Conservation (phyloP, 2,113 vertebrate species). For the Triplophysa siluroides region DNA sequence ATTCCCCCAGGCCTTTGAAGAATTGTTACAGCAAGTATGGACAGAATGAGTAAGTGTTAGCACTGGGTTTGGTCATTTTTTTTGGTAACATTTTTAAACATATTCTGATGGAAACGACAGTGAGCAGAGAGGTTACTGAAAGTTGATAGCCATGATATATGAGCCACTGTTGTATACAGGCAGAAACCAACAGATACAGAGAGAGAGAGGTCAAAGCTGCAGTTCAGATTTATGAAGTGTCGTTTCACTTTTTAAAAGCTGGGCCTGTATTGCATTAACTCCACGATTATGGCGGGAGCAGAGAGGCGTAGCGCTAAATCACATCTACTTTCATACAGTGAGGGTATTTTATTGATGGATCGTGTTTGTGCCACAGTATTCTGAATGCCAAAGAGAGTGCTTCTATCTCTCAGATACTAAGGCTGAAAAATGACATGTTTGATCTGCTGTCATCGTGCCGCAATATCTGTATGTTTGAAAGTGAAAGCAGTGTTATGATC, state of each 20-base stretch:
- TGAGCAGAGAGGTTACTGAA: not conserved
- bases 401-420: not conserved
- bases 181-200: conserved; percentile 18
- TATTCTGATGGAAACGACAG: not conserved
- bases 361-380: conserved; percentile 59
- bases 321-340: conserved; percentile 66
- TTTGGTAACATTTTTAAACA: not conserved
- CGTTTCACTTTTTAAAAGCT: conserved; percentile 72
- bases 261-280: conserved; percentile 69
- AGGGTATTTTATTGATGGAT: conserved; percentile 66
- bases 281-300: conserved; percentile 63
- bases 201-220: conserved; percentile 57
- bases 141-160: conserved; percentile 39
- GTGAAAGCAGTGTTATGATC: not conserved
- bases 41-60: not conserved
- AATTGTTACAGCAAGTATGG: no score
- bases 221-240: conserved; percentile 66
- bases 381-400: conserved; percentile 29
- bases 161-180: conserved; percentile 20
- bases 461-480: not conserved
- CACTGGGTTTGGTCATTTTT: not conserved
- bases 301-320: conserved; percentile 67
- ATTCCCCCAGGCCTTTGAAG: no score
- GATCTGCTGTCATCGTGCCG: not conserved
- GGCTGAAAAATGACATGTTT: not conserved